phyloP scores from a whole-genome alignment of 2,113 vertebrate genomes.

The Eclectus roratus region DNA sequence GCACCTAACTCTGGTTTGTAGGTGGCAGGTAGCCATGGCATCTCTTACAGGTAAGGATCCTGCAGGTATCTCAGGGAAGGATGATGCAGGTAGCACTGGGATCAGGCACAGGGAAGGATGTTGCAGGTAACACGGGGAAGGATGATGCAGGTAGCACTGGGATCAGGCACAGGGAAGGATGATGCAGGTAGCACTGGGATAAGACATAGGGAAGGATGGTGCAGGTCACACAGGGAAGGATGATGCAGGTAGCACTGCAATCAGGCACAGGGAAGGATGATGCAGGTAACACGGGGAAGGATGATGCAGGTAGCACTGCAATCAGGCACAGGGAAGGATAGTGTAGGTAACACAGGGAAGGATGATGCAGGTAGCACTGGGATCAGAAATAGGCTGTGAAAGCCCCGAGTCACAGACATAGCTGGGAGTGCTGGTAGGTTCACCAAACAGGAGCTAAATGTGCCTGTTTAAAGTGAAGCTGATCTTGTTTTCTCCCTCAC shows the following conservation, averaged over 20 bases:
- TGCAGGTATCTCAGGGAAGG: too few relatives aligned
- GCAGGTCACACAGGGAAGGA: not conserved
- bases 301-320: not conserved
- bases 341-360: not conserved
- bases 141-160: not conserved
- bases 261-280: not conserved
- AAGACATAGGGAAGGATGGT: not conserved
- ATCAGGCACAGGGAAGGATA: not conserved
- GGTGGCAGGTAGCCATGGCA: too few relatives aligned
- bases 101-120: not conserved
- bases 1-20: too few relatives aligned
- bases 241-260: not conserved
- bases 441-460: not conserved
- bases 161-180: not conserved
- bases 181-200: not conserved
- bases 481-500: not conserved
- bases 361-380: not conserved
- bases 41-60: too few relatives aligned
- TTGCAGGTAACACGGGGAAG: not conserved
- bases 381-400: not conserved
- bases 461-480: not conserved
- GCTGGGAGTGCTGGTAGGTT: fast-evolving
- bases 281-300: not conserved
- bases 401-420: not conserved
- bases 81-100: not conserved